phyloP scores from a whole-genome alignment of 2,888 invertebrate genomes.

The Clanis bilineata region DNA sequence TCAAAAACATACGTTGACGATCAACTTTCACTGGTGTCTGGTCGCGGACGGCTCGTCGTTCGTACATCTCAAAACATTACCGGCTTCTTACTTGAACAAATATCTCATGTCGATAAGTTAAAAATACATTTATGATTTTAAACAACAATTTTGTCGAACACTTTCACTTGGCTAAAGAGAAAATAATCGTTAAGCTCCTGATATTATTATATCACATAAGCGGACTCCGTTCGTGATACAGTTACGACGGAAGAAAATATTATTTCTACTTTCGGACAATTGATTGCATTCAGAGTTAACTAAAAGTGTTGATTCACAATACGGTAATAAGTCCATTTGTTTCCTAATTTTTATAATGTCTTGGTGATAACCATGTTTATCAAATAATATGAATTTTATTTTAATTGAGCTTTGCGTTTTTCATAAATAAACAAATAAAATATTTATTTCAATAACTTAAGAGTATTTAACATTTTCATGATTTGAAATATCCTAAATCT shows the following conservation, averaged over 20 bases:
- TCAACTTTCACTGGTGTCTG: constrained; percentile 63
- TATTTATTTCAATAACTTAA: too few species aligned
- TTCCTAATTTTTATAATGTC: not conserved
- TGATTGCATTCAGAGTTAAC: not conserved
- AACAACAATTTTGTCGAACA: not conserved
- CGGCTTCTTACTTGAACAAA: not conserved
- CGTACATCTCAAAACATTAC: constrained; percentile 11
- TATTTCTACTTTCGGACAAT: not conserved
- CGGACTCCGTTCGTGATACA: not conserved
- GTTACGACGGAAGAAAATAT: not conserved
- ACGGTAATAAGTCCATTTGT: not conserved
- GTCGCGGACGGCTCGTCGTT: constrained; percentile 31
- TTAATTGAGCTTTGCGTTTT: too few species aligned
- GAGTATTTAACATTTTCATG: too few species aligned
- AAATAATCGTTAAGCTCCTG: not conserved
- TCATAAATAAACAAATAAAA: too few species aligned
- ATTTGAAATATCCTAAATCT: too few species aligned
- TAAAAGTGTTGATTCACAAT: not conserved
- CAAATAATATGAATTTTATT: too few species aligned
- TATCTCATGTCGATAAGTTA: not conserved
- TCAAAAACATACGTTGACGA: constrained; percentile 43
- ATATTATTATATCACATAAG: not conserved
- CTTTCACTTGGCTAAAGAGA: not conserved
- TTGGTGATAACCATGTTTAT: not conserved
- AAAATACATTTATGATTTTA: not conserved